phyloP scores from a whole-genome alignment of 2,888 invertebrate species.

The Trachelus stipa region DNA sequence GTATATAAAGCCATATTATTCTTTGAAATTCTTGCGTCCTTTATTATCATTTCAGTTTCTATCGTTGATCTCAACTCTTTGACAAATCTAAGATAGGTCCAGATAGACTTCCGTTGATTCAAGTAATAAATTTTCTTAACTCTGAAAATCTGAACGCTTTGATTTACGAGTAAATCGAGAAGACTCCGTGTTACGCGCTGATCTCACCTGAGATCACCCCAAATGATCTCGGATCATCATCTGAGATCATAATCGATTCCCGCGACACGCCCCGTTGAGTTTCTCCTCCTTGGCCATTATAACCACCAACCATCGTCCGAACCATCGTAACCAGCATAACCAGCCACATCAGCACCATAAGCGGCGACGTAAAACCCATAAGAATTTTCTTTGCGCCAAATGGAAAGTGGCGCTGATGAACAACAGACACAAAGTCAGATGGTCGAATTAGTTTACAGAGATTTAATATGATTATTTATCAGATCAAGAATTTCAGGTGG shows the following conservation, averaged over 20 bases:
- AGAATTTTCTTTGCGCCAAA: neutral
- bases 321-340: neutral
- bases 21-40: neutral
- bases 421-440: neutral
- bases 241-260: slow-evolving; percentile 50
- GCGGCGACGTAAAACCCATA: neutral
- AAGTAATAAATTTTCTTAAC: neutral
- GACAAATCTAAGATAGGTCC: neutral
- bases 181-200: slow-evolving; percentile 47
- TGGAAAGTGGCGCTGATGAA: neutral
- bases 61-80: neutral
- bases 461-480: neutral
- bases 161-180: slow-evolving; percentile 52
- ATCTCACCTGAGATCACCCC: slow-evolving; percentile 7
- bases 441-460: neutral
- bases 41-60: neutral
- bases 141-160: slow-evolving; percentile 26
- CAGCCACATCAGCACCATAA: neutral
- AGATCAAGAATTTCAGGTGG: neutral
- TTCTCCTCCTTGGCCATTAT: neutral
- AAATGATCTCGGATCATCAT: slow-evolving; percentile 7
- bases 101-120: neutral
- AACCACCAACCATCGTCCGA: neutral
- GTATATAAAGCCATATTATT: neutral
- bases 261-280: slow-evolving; percentile 3